Evolutionary conservation across 2,113 vertebrate genomes (phyloP).

Genomic region (Tympanuchus pallidicinctus): DNA sequence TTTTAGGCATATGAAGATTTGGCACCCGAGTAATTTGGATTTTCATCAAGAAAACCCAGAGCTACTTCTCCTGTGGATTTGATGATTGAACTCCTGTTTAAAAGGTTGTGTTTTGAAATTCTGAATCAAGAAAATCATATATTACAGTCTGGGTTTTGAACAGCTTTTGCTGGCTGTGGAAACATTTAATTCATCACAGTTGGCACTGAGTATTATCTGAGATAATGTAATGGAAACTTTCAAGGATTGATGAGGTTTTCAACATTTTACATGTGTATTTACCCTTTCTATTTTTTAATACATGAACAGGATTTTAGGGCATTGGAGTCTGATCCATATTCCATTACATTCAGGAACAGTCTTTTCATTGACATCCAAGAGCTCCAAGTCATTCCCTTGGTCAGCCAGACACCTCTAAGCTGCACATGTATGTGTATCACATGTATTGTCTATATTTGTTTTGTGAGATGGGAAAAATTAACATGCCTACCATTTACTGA

Average conservation of each 20-base stretch:
- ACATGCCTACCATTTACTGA: slow-evolving; percentile 68
- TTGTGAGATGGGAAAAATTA: slow-evolving; percentile 70
- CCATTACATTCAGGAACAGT: neutral
- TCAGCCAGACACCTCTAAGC: slow-evolving; percentile 21
- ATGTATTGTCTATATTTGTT: slow-evolving; percentile 63
- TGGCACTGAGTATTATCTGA: slow-evolving; percentile 63
- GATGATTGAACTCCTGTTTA: slow-evolving; percentile 66
- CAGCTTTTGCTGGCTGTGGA: slow-evolving; percentile 64
- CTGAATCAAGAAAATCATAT: slow-evolving; percentile 47
- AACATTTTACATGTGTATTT: slow-evolving; percentile 70
- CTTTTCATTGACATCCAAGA: slow-evolving; percentile 29
- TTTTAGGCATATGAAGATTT: slow-evolving; percentile 47
- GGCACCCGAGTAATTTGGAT: slow-evolving; percentile 59
- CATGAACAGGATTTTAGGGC: neutral
- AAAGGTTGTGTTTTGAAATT: slow-evolving; percentile 64
- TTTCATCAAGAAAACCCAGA: slow-evolving; percentile 65
- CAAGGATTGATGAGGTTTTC: slow-evolving; percentile 55
- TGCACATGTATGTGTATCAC: slow-evolving; percentile 13
- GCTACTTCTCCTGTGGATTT: slow-evolving; percentile 71
- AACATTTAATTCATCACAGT: slow-evolving; percentile 60
- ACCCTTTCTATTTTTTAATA: slow-evolving; percentile 48
- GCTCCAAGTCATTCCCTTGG: slow-evolving; percentile 17
- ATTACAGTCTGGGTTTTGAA: slow-evolving; percentile 46
- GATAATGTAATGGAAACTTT: slow-evolving; percentile 68
- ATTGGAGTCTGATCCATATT: slow-evolving; percentile 7